Conservation (phyloP, 2,888 invertebrate species). For the Schrankia costaestrigalis region DNA sequence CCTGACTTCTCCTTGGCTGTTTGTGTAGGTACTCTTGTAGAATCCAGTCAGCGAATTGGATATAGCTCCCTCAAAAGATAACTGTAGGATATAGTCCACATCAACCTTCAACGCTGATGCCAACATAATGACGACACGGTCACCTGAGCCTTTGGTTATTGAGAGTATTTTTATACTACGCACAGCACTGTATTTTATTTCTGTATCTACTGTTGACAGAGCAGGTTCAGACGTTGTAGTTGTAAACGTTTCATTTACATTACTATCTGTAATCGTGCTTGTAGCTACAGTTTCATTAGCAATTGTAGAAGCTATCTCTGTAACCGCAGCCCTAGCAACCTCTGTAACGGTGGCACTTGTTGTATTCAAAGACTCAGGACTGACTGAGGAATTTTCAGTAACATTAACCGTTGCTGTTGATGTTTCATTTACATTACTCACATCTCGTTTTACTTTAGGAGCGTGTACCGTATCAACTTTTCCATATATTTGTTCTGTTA, state of each 20-base stretch:
- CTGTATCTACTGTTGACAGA: slow-evolving; percentile 39
- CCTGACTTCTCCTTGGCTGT: slow-evolving; percentile 68
- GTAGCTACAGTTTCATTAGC: not conserved
- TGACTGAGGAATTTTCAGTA: too few species aligned
- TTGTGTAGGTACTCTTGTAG: slow-evolving; percentile 83
- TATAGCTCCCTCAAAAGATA: slow-evolving; percentile 78
- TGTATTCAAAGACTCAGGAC: slow-evolving; percentile 8
- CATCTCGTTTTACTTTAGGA: slow-evolving; percentile 44
- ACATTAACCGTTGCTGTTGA: slow-evolving; percentile 15
- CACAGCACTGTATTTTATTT: slow-evolving; percentile 63
- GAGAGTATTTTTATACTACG: slow-evolving; percentile 57
- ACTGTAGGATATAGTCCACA: slow-evolving; percentile 77
- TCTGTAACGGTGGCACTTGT: slow-evolving; percentile 3
- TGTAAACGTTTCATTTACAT: slow-evolving; percentile 12
- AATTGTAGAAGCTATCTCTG: slow-evolving; percentile 14
- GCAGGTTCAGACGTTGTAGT: slow-evolving; percentile 16
- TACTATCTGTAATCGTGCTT: too few species aligned
- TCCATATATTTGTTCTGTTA: slow-evolving; percentile 72
- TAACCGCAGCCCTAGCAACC: slow-evolving; percentile 11
- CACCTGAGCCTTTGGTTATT: slow-evolving; percentile 54
- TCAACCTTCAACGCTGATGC: slow-evolving; percentile 63
- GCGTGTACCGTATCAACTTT: slow-evolving; percentile 50
- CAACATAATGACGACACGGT: slow-evolving; percentile 53
- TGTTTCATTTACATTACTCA: slow-evolving; percentile 16
- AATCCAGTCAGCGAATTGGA: slow-evolving; percentile 84